Evolutionary conservation across 2,888 invertebrate genomes (phyloP).

Genomic region (Eupithecia abbreviata): DNA sequence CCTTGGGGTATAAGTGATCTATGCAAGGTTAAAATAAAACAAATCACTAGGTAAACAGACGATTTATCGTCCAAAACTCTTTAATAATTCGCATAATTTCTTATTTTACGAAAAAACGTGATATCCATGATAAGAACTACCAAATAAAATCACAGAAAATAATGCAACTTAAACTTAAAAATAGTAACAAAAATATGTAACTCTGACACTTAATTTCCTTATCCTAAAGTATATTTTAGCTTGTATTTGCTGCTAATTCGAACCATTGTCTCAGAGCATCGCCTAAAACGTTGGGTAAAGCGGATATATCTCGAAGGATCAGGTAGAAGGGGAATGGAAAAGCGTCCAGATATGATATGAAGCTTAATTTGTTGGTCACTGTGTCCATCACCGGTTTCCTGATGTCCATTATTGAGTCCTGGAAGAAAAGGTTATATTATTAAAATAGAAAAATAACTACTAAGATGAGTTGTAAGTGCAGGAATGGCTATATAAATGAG

Average conservation of each 20-base stretch:
- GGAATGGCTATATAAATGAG: no score
- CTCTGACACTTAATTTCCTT: slow-evolving; percentile 5
- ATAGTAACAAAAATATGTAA: not conserved
- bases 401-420: slow-evolving; percentile 96
- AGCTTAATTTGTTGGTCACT: slow-evolving; percentile 81
- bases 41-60: not conserved
- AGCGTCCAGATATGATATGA: slow-evolving; percentile 94
- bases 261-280: slow-evolving; percentile 99
- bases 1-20: not conserved
- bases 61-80: slow-evolving; percentile 7
- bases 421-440: slow-evolving; percentile 52
- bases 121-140: not conserved
- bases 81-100: not conserved
- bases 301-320: slow-evolving; percentile 93
- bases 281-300: slow-evolving; percentile 94
- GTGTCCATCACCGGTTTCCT: slow-evolving; percentile 92
- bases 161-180: slow-evolving; percentile 12
- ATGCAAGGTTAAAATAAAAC: not conserved
- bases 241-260: slow-evolving; percentile 91
- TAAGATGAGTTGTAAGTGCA: no score
- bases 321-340: slow-evolving; percentile 99
- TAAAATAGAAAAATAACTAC: not conserved
- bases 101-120: not conserved
- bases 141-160: slow-evolving; percentile 15
- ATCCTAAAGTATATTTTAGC: slow-evolving; percentile 44